These are phyloP conservation scores for Salarias fasciatus DNA, from an alignment of 2,797 vertebrate species.

Conservation along the genomic window DNA sequence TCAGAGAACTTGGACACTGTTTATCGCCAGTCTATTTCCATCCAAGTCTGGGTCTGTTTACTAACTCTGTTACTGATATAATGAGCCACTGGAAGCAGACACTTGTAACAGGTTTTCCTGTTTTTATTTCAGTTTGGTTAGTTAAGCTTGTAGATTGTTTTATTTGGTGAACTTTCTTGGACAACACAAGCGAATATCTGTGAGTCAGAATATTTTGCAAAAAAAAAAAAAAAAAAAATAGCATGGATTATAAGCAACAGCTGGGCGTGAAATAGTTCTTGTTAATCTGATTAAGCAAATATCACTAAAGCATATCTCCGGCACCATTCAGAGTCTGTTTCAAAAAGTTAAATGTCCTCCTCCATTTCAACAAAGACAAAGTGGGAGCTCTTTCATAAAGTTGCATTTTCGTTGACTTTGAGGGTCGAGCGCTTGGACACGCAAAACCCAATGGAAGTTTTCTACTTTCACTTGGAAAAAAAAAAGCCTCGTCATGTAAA, in stretches of 20 bases:
- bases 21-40: constrained; percentile 52
- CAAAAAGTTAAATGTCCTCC: too few relatives aligned
- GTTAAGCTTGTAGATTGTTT: background rate
- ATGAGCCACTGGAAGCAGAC: constrained; percentile 31
- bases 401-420: too few relatives aligned
- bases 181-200: constrained; percentile 1
- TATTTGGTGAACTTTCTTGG: constrained; percentile 4
- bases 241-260: too few relatives aligned
- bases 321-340: too few relatives aligned
- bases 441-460: too few relatives aligned
- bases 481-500: too few relatives aligned
- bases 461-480: too few relatives aligned
- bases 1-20: constrained; percentile 31
- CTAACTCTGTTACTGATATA: constrained; percentile 33
- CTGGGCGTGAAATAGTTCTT: too few relatives aligned
- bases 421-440: too few relatives aligned
- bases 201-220: background rate
- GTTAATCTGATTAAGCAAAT: too few relatives aligned
- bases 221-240: constrained; percentile 14
- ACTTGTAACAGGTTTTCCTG: constrained; percentile 16
- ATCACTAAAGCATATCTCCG: background rate
- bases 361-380: too few relatives aligned
- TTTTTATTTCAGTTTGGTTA: constrained; percentile 28
- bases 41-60: constrained; percentile 45
- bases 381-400: too few relatives aligned